Base-by-base conservation (phyloP, 1,140 invertebrate species). In the Teleogryllus occipitalis region DNA sequence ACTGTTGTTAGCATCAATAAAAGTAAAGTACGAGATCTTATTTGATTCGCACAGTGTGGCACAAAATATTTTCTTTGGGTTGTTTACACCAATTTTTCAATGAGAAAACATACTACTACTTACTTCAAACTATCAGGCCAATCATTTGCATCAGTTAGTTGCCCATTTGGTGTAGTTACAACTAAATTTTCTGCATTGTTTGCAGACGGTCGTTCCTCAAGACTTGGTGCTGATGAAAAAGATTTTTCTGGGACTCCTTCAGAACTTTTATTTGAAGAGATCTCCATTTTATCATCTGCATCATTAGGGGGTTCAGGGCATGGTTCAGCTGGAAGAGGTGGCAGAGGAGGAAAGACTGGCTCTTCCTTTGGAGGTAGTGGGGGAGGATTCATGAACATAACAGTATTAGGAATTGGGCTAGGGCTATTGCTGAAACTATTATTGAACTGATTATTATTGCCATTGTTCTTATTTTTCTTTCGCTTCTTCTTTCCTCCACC, bases 81-180 rank as follows among this genome's bases (percentile, higher is more conserved):
- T n/a, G n/a, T n/a, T n/a, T n/a, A n/a, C n/a, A n/a, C n/a, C n/a
- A n/a, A n/a, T 65, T 65, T 65, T 65, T 65, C 18, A 65, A 65
- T 65, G 18, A 10, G 54, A 2, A 18, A 18, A 65, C 54, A 65
- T 7, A 10, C 18, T 3, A 4, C 22, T 27, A 80, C 81, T 81
- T 80, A 80, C 84, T 94, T 92, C 47, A 95, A 84, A 79, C 91
- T 91, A 77, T 92, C 90, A 3, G 93, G 93, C 93, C 93, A 94
- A 78, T 89, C 88, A 47, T 85, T 87, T 0, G 88, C 86, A 7
- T 88, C 87, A 74, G 21, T 49, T 14, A 75, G 18, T 22, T 27
- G 27, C 12, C 39, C 76, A 22, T 22, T 14, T 6, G 74, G 12
- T 10, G 22, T 27, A 49, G 78, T 7, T 46, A 65, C 8, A 21